These are phyloP conservation scores for Amiota mariae DNA, from an alignment of 2,888 invertebrate genomes.

Conservation along the genomic window DNA sequence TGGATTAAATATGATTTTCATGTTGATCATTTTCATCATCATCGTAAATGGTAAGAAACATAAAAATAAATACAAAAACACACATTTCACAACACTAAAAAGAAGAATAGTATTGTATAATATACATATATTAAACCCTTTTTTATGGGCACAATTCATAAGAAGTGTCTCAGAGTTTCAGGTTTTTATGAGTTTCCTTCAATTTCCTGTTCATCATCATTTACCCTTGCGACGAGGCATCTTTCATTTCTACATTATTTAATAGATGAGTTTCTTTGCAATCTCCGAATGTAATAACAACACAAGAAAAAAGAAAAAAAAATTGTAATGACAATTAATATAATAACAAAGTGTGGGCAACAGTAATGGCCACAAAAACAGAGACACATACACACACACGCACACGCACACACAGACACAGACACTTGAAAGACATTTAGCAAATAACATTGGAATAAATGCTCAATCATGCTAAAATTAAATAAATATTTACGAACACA, in stretches of 20 bases:
- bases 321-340: no score
- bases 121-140: no score
- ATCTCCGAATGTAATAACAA: no score
- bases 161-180: no score
- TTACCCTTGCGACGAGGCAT: no score
- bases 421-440: neutral
- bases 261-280: no score
- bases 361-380: slow-evolving; percentile 7
- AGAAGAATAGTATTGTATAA: no score
- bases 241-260: no score
- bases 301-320: no score
- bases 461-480: slow-evolving; percentile 60
- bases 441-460: slow-evolving; percentile 57
- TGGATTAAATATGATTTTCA: slow-evolving; percentile 73
- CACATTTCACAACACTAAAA: neutral
- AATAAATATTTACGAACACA: slow-evolving; percentile 53
- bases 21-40: slow-evolving; percentile 73
- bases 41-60: slow-evolving; percentile 72
- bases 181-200: no score
- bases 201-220: no score
- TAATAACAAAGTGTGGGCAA: neutral
- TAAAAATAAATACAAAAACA: slow-evolving; percentile 11
- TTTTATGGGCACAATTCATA: no score
- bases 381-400: neutral
- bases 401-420: neutral